Evolutionary conservation across 2,113 vertebrate species (phyloP).

Genomic region (Gymnocephalus cernua): DNA sequence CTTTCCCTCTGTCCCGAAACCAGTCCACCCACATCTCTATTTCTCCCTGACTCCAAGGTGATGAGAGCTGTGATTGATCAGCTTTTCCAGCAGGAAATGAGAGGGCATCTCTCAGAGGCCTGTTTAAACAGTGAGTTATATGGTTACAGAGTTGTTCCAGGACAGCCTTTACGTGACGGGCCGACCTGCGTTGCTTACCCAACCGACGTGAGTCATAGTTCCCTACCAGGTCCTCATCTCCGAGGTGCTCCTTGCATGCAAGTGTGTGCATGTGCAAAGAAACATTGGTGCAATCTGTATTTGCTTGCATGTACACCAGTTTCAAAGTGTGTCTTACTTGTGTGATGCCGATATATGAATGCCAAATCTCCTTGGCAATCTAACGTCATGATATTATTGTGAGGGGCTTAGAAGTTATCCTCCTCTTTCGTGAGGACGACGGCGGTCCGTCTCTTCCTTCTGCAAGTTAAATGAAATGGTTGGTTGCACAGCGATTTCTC

Average conservation of each 20-base stretch:
- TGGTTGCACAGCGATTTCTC: too few relatives aligned
- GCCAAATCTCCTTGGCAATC: neutral
- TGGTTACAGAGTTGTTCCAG: slow-evolving; percentile 83
- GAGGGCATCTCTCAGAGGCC: slow-evolving; percentile 84
- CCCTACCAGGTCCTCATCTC: slow-evolving; percentile 47
- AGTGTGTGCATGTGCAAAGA: slow-evolving; percentile 18
- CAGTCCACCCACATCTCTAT: slow-evolving; percentile 36
- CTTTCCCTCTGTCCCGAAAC: slow-evolving; percentile 27
- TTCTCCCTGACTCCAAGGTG: slow-evolving; percentile 56
- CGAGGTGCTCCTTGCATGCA: slow-evolving; percentile 33
- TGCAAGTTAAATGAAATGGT: too few relatives aligned
- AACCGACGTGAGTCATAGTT: slow-evolving; percentile 71
- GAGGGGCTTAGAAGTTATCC: too few relatives aligned
- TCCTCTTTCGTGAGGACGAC: too few relatives aligned
- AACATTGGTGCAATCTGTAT: slow-evolving; percentile 2
- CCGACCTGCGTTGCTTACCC: slow-evolving; percentile 34
- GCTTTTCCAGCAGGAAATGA: slow-evolving; percentile 81
- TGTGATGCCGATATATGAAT: neutral
- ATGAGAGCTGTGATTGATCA: slow-evolving; percentile 77
- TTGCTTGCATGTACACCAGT: neutral
- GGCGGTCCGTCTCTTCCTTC: too few relatives aligned
- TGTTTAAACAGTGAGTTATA: slow-evolving; percentile 87
- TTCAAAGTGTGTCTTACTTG: neutral
- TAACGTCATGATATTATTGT: neutral
- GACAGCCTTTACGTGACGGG: slow-evolving; percentile 64